Conservation (phyloP, 92 coral and sea anemone genomes). For the Parazoanthus darwini region DNA sequence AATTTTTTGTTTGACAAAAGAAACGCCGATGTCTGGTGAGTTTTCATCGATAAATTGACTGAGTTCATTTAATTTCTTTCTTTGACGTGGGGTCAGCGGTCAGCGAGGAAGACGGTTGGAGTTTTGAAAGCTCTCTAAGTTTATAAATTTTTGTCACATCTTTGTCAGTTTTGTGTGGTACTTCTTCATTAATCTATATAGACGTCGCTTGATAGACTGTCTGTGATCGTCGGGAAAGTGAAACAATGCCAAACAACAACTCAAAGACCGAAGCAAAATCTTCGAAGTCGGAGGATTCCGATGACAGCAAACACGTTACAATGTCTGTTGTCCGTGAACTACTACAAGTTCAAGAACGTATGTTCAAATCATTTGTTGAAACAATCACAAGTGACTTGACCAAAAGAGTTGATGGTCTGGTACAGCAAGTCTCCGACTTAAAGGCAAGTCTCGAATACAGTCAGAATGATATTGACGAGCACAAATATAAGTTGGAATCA, state of each 20-base stretch:
- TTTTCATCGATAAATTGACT: slow-evolving; percentile 31
- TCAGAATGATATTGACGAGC: not conserved
- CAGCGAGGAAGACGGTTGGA: too few species aligned
- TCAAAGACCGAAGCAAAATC: not conserved
- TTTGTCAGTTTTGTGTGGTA: too few species aligned
- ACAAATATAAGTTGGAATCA: slow-evolving; percentile 4
- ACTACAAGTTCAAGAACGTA: not conserved
- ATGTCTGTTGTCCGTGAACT: not conserved
- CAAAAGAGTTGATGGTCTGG: slow-evolving; percentile 4
- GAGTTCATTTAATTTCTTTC: slow-evolving; percentile 29
- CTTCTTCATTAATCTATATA: too few species aligned
- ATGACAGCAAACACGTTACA: not conserved
- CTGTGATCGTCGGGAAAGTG: not conserved
- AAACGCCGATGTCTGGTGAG: slow-evolving; percentile 35
- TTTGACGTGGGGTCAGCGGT: too few species aligned
- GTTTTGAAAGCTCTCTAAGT: too few species aligned
- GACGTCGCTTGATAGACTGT: too few species aligned
- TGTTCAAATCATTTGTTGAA: not conserved
- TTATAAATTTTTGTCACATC: too few species aligned
- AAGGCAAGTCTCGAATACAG: slow-evolving; percentile 14
- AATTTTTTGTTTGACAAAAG: slow-evolving; percentile 20
- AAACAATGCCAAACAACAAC: slow-evolving; percentile 9
- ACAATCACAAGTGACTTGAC: not conserved
- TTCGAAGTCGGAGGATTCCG: not conserved
- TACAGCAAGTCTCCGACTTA: slow-evolving; percentile 7